Conservation (phyloP, 1,140 invertebrate genomes). For the Triops longicaudatus region DNA sequence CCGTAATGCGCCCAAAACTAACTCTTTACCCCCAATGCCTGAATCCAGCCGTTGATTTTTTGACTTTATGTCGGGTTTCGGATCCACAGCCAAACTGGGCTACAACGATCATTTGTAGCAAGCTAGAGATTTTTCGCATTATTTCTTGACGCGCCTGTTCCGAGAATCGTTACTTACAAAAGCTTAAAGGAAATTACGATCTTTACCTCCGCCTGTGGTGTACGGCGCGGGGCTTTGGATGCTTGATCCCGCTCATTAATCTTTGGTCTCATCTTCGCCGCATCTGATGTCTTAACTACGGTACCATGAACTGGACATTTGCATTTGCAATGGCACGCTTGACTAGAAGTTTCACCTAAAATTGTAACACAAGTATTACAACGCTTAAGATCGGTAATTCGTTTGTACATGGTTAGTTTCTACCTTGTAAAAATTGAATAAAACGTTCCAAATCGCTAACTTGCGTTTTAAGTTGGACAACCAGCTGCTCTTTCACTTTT, state of each 20-base stretch:
- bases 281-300: conserved; percentile 25
- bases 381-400: neutral
- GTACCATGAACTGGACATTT: conserved; percentile 52
- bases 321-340: conserved; percentile 48
- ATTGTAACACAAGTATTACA: conserved; percentile 8
- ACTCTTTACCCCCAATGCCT: conserved; percentile 18
- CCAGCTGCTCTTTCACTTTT: conserved; percentile 91
- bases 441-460: conserved; percentile 94
- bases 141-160: conserved; percentile 45
- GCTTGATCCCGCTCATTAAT: neutral
- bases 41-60: neutral
- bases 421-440: conserved; percentile 88
- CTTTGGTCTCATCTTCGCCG: neutral
- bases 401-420: neutral
- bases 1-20: neutral
- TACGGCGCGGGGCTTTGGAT: neutral
- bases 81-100: conserved; percentile 84
- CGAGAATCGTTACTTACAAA: conserved; percentile 14
- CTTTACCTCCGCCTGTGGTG: conserved; percentile 9
- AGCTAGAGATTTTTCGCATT: conserved; percentile 64
- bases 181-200: neutral
- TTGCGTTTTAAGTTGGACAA: conserved; percentile 90
- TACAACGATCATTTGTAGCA: conserved; percentile 86
- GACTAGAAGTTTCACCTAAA: conserved; percentile 27
- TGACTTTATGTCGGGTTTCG: conserved; percentile 41